Evolutionary conservation across 2,888 invertebrate species (phyloP).

Genomic region (Mythimna lalbum): DNA sequence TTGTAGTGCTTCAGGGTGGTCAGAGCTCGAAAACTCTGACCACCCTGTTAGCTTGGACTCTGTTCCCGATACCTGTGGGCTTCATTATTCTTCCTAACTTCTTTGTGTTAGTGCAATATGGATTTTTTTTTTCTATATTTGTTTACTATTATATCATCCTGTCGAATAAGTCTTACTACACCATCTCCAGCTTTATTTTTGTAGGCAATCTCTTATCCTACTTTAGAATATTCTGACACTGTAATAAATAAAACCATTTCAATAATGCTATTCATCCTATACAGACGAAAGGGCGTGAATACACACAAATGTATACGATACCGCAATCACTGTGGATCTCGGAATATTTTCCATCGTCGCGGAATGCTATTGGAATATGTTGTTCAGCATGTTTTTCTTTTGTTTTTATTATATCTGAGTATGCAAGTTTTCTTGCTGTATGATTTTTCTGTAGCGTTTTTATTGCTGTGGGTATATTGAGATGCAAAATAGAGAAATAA

Average conservation of each 20-base stretch:
- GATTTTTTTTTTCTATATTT: too few species aligned
- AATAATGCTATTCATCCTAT: slow-evolving; percentile 38
- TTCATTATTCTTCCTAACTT: too few species aligned
- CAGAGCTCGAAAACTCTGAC: too few species aligned
- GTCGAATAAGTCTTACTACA: not conserved
- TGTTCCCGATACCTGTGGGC: too few species aligned
- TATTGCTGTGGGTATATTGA: not conserved
- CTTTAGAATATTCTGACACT: not conserved
- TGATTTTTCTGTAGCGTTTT: not conserved
- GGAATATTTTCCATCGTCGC: slow-evolving; percentile 38
- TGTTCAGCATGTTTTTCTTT: slow-evolving; percentile 15
- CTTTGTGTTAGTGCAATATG: too few species aligned
- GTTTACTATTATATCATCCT: too few species aligned
- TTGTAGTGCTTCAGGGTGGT: too few species aligned
- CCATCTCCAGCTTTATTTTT: not conserved
- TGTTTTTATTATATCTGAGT: slow-evolving; percentile 31
- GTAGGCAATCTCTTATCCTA: not conserved
- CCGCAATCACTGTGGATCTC: slow-evolving; percentile 36
- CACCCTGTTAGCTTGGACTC: too few species aligned
- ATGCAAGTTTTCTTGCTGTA: slow-evolving; percentile 11
- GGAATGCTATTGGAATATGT: slow-evolving; percentile 58
- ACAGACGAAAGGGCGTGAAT: slow-evolving; percentile 42
- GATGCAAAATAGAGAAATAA: not conserved
- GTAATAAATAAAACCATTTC: slow-evolving; percentile 28
- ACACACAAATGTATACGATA: slow-evolving; percentile 28